Evolutionary conservation across 1,140 invertebrate genomes (phyloP).

Genomic region (Proctacanthus coquilletti): DNA sequence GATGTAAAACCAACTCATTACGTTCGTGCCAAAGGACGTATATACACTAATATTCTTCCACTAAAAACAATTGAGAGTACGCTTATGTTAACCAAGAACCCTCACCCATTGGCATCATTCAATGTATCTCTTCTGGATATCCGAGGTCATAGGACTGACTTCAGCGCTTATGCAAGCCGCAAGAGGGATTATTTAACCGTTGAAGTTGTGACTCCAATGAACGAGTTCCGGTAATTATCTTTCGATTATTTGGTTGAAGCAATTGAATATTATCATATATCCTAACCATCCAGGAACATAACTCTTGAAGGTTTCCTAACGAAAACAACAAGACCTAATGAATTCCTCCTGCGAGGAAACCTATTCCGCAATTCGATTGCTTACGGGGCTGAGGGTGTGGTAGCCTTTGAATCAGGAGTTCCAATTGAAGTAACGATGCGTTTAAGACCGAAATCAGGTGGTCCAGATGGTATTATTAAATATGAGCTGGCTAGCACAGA

Average conservation of each 20-base stretch:
- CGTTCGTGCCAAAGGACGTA: constrained; percentile 16
- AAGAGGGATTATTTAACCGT: constrained; percentile 21
- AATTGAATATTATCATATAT: background rate
- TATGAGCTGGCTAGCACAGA: constrained; percentile 13
- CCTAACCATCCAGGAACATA: too few species aligned
- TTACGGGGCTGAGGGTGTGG: constrained; percentile 16
- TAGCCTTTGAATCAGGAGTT: constrained; percentile 12
- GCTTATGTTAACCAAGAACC: constrained; percentile 10
- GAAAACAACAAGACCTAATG: constrained; percentile 7
- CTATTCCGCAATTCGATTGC: constrained; percentile 22
- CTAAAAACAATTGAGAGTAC: constrained; percentile 15
- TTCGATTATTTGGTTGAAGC: constrained; percentile 21
- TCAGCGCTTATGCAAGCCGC: constrained; percentile 16
- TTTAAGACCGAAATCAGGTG: constrained; percentile 17
- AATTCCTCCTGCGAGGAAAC: constrained; percentile 16
- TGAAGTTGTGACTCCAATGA: constrained; percentile 23
- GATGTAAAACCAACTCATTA: constrained; percentile 12
- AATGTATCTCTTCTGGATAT: constrained; percentile 17
- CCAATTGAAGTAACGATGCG: constrained; percentile 15
- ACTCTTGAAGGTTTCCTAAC: too few species aligned
- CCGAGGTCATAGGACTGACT: constrained; percentile 14
- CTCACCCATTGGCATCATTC: constrained; percentile 16
- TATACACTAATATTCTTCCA: constrained; percentile 20
- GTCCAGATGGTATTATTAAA: constrained; percentile 20
- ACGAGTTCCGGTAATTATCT: constrained; percentile 22